Conservation (phyloP, 2,888 invertebrate species). For the Diogma glabrata region DNA sequence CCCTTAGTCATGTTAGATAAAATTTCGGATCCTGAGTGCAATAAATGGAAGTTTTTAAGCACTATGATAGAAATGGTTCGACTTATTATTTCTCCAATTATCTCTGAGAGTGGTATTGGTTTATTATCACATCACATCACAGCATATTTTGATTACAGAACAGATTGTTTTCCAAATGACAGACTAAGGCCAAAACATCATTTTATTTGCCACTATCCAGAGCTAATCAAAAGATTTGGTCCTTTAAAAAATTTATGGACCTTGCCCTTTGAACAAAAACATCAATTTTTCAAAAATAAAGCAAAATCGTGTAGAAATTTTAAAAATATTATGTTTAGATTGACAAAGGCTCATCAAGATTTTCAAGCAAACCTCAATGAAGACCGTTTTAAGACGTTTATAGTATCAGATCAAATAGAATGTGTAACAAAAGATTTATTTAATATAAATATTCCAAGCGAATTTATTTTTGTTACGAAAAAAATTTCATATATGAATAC, state of each 20-base stretch:
- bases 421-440: slow-evolving; percentile 1
- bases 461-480: slow-evolving; percentile 7
- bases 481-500: neutral
- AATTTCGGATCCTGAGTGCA: slow-evolving; percentile 5
- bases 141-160: neutral
- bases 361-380: neutral
- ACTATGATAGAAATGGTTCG: slow-evolving; percentile 13
- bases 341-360: neutral
- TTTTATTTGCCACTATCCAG: neutral
- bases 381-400: neutral
- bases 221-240: too few relatives aligned
- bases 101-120: neutral
- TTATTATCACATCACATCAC: neutral
- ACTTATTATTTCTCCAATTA: slow-evolving; percentile 6
- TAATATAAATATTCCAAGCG: neutral
- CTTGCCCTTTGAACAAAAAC: neutral
- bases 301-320: neutral
- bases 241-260: neutral
- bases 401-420: neutral
- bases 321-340: neutral
- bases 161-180: neutral
- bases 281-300: slow-evolving; percentile 1
- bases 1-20: slow-evolving; percentile 9
- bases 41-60: slow-evolving; percentile 13
- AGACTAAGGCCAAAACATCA: neutral